Evolutionary conservation across 1,140 invertebrate species (phyloP).

Genomic region (Bradysia coprophila): DNA sequence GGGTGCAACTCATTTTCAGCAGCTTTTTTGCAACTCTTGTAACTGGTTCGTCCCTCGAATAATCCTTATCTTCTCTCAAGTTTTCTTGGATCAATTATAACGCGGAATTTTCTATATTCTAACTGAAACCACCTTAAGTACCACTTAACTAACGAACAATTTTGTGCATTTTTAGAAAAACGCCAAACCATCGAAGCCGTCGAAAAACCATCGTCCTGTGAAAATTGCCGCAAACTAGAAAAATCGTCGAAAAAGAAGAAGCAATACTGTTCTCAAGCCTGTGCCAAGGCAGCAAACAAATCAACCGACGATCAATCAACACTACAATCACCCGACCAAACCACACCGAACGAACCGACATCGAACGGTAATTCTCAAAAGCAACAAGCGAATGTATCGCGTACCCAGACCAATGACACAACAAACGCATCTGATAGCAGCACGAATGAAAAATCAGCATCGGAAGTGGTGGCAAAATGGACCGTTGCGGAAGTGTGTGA

Average conservation of each 20-base stretch:
- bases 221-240: constrained; percentile 58
- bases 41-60: no score
- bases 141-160: no score
- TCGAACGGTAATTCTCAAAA: no score
- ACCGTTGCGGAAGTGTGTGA: constrained; percentile 60
- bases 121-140: no score
- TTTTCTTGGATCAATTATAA: no score
- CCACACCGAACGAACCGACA: constrained; percentile 1
- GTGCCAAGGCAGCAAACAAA: constrained; percentile 7
- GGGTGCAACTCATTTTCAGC: no score
- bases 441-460: not conserved
- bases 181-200: constrained; percentile 19
- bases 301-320: not conserved
- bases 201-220: constrained; percentile 29
- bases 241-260: constrained; percentile 52
- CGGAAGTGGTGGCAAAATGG: constrained; percentile 11
- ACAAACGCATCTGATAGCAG: no score
- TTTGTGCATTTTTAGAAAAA: constrained; percentile 18
- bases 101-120: no score
- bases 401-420: not conserved
- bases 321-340: no score
- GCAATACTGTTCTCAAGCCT: constrained; percentile 46
- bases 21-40: no score
- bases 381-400: not conserved
- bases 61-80: no score